These are phyloP conservation scores for Ceratina australensis DNA, from an alignment of 1,140 invertebrate species.

Conservation along the genomic window DNA sequence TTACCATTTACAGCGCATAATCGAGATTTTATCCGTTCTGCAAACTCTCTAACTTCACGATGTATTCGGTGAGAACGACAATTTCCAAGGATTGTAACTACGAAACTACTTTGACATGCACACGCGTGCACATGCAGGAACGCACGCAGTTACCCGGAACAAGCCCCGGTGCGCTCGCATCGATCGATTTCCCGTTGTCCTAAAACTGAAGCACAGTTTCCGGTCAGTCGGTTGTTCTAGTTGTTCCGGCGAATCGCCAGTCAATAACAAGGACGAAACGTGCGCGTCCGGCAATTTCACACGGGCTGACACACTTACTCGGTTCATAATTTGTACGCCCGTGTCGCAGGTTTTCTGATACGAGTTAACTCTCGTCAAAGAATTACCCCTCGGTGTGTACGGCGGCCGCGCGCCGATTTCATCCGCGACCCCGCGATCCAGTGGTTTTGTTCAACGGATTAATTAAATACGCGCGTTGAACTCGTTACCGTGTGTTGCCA, in stretches of 20 bases:
- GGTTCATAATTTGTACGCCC: slow-evolving; percentile 50
- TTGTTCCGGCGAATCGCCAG: slow-evolving; percentile 46
- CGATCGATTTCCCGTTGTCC: slow-evolving; percentile 3
- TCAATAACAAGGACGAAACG: slow-evolving; percentile 68
- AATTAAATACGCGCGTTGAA: slow-evolving; percentile 60
- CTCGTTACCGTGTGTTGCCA: slow-evolving; percentile 49
- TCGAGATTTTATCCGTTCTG: too few relatives aligned
- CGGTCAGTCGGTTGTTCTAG: background rate
- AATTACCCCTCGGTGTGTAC: background rate
- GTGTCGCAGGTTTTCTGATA: background rate
- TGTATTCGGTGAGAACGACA: too few relatives aligned
- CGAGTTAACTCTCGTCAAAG: slow-evolving; percentile 14
- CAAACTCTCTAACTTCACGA: too few relatives aligned
- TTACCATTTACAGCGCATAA: too few relatives aligned
- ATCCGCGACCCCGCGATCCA: slow-evolving; percentile 1
- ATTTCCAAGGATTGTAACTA: too few relatives aligned
- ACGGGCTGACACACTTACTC: slow-evolving; percentile 51
- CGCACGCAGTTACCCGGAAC: background rate
- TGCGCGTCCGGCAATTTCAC: slow-evolving; percentile 57
- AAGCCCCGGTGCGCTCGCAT: too few relatives aligned
- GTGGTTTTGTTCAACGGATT: slow-evolving; percentile 54
- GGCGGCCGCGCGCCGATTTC: background rate
- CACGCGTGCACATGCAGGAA: background rate
- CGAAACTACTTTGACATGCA: too few relatives aligned
- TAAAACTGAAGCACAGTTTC: slow-evolving; percentile 10